Percentiles rank a stretch among this genome's conserved stretches.
Conservation (phyloP, 2,888 invertebrate species). For the Poecilobothrus nobilitatus region DNA sequence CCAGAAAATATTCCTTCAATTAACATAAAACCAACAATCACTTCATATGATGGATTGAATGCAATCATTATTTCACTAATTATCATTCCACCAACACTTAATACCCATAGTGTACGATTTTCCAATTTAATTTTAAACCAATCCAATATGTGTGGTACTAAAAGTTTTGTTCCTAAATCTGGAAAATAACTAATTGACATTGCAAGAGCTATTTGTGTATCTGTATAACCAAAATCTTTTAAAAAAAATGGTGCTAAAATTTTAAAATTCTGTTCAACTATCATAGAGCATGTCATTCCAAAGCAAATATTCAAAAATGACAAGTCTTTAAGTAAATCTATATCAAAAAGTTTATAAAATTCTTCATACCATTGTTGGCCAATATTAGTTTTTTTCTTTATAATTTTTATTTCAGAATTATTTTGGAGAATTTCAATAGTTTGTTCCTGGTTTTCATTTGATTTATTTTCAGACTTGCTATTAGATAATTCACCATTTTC, state of each 20-base stretch:
- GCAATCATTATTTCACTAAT: constrained; percentile 49
- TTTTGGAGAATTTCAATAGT: neutral
- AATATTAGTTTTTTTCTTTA: constrained; percentile 16
- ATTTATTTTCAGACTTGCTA: too few relatives aligned
- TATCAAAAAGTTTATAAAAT: constrained; percentile 49
- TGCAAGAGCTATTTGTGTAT: constrained; percentile 50
- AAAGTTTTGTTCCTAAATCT: constrained; percentile 54
- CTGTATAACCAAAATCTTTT: constrained; percentile 50
- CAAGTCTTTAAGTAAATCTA: constrained; percentile 54
- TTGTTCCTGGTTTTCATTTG: neutral
- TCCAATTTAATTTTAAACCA: constrained; percentile 52
- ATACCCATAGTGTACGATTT: constrained; percentile 55
- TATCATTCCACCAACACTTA: constrained; percentile 55
- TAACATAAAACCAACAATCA: constrained; percentile 47
- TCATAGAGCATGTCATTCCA: constrained; percentile 56
- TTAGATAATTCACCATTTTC: too few relatives aligned
- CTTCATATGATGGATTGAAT: constrained; percentile 44
- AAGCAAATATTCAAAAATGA: constrained; percentile 58
- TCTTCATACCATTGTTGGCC: constrained; percentile 30
- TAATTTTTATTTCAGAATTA: neutral
- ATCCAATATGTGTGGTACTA: constrained; percentile 54
- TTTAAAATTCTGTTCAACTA: constrained; percentile 60
- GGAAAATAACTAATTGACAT: constrained; percentile 56
- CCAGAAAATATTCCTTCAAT: constrained; percentile 56
- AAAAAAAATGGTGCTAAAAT: constrained; percentile 58